Evolutionary conservation across 2,888 invertebrate genomes (phyloP), one percentile per base, ranked within the genome.

Genomic region (Polyploca ridens): DNA sequence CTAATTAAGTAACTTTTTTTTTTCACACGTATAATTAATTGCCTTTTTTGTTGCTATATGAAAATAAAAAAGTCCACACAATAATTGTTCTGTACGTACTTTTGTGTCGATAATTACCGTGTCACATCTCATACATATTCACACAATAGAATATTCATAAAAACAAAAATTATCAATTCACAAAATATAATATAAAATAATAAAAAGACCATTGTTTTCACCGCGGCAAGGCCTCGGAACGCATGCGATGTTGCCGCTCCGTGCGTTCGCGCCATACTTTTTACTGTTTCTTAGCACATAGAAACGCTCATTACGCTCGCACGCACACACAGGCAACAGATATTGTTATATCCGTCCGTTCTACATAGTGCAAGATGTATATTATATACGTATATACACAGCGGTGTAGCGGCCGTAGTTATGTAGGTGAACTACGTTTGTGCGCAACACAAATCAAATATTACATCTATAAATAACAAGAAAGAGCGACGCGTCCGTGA

Each of bases 271-370:
- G 93, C 94, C 93, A 91, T 94, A 94, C 94, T 94, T 94, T 94
- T 94, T 94, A 94, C 94, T 94, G 94, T 94, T 94, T 93, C 94
- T 94, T 91, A 89, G 90, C 90, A 92, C 91, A 93, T 93, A 94
- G 93, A 91, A 54, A 84, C 91, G 90, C 92, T 93, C 93, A 92
- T 93, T 91, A 92, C 93, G 88, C 82, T 73, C 81, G 85, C 83
- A 87, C 87, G 84, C 88, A 87, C 88, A 83, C 82, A 87, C 79
- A 74, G 78, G 75, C 78, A 79, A 83, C 80, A 82, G 85, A 88
- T 90, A 89, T 91, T 91, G 91, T 91, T 90, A 88, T 90, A 88
- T 89, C 88, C 84, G 82, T 89, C 88, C 84, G 82, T 75, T 82
- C 82, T 87, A 90, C 88, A 89, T 89, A 91, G 86, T 90, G 90